Evolutionary conservation across 2,888 invertebrate genomes (phyloP), one percentile per base, ranked within the genome.

Genomic region (Drosophila fulvimacula): DNA sequence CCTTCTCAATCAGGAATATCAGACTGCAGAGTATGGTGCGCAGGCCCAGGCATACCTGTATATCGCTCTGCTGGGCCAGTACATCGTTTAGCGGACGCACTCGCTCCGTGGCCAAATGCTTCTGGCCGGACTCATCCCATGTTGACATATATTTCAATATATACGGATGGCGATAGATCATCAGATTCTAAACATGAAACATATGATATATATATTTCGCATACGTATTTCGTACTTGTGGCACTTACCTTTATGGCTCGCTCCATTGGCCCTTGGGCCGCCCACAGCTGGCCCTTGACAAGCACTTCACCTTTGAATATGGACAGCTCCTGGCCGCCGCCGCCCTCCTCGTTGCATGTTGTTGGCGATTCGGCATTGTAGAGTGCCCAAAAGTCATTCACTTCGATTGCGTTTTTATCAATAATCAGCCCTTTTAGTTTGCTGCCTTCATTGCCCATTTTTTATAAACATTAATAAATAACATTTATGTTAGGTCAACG

Each of bases 21-120:
- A 98, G 91, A 52, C 96, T 96, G 90, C 96, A 95, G 39, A 98
- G 92, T 80, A 98, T 94, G 84, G 96, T 96, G 89, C 96, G 95
- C 9, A 98, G 93, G 0, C 98, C 98, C 74, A 97, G 95, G 90
- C 97, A 97, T 78, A 97, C 95, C 93, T 98, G 97, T 53, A 96
- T 93, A 5, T 96, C 95, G 70, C 95, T 96, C 86, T 96, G 95
- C 15, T 94, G 93, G 15, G 93, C 92, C 42, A 97, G 92, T 1
- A 95, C 93, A 82, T 95, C 94, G 32, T 94, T 93, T 15, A 98
- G 93, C 2, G 98, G 97, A 70, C 94, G 95, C 3, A 96, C 96
- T 92, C 95, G 95, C 92, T 98, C 98, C 1, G 97, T 97, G 2
- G 96, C 96, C 69, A 98, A 93, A 91, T 95, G 95, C 82, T 95